These are phyloP conservation scores for Oplegnathus fasciatus DNA, from an alignment of 2,113 vertebrate species.

Conservation along the genomic window DNA sequence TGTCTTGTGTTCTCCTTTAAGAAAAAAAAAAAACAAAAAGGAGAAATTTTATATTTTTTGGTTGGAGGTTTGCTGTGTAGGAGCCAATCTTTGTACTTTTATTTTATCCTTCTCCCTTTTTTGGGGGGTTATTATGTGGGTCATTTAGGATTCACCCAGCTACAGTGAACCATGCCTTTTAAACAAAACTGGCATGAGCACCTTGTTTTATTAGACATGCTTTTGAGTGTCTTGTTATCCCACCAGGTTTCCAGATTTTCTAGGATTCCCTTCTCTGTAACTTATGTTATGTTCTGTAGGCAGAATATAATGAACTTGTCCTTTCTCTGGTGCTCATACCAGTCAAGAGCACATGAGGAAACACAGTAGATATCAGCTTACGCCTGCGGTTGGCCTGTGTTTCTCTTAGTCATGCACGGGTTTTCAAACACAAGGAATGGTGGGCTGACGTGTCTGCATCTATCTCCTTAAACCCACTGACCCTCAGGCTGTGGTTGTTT, in stretches of 20 bases:
- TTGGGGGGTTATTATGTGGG: neutral
- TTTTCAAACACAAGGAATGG: neutral
- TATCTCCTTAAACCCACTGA: neutral
- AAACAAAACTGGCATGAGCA: neutral
- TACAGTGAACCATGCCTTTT: neutral
- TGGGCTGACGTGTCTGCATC: constrained; percentile 3
- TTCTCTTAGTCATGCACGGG: neutral
- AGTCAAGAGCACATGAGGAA: neutral
- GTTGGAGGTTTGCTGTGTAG: neutral
- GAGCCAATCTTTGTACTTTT: neutral
- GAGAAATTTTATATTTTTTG: too few species aligned
- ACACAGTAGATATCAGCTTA: neutral
- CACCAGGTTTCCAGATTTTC: neutral
- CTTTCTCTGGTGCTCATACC: neutral
- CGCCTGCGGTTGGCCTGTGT: neutral
- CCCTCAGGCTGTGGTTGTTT: neutral
- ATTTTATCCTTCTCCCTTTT: too few species aligned
- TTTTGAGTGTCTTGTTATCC: neutral
- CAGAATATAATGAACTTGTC: neutral
- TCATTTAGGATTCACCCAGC: neutral
- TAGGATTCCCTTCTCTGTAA: neutral
- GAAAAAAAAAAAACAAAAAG: too few species aligned
- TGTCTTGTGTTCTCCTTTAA: too few species aligned
- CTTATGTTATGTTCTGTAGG: neutral
- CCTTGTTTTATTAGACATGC: neutral